These are phyloP conservation scores for Heliconius sara DNA, from an alignment of 2,888 invertebrate genomes.

Conservation along the genomic window DNA sequence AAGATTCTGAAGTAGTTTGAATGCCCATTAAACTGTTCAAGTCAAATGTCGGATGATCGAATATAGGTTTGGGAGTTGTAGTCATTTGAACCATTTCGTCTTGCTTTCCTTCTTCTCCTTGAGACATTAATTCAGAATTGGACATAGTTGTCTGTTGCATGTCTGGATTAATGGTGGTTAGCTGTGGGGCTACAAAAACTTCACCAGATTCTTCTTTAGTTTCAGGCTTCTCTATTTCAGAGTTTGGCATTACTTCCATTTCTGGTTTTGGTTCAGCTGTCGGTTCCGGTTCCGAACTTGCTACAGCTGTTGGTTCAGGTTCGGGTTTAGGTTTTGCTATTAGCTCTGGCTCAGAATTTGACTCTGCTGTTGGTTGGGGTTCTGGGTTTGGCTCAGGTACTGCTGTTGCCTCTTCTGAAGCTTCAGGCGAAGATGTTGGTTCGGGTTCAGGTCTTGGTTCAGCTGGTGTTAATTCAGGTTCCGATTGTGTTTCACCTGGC, in stretches of 20 bases:
- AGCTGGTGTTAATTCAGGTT: slow-evolving; percentile 50
- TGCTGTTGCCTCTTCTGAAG: slow-evolving; percentile 57
- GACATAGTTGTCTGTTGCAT: neutral
- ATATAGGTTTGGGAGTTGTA: slow-evolving; percentile 27
- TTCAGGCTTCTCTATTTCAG: slow-evolving; percentile 39
- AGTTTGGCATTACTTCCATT: slow-evolving; percentile 51
- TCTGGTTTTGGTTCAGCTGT: slow-evolving; percentile 69
- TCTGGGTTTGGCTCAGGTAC: slow-evolving; percentile 58
- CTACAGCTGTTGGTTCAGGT: slow-evolving; percentile 61
- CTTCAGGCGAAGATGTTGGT: slow-evolving; percentile 56
- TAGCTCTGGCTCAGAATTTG: slow-evolving; percentile 48
- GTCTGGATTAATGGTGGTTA: slow-evolving; percentile 4
- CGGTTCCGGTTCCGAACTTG: slow-evolving; percentile 66
- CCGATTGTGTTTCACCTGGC: slow-evolving; percentile 55
- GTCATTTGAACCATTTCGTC: slow-evolving; percentile 28
- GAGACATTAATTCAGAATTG: neutral
- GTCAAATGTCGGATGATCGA: slow-evolving; percentile 39
- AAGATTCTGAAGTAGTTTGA: slow-evolving; percentile 40
- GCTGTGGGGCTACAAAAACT: slow-evolving; percentile 30
- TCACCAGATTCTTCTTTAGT: slow-evolving; percentile 41
- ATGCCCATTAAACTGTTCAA: slow-evolving; percentile 43
- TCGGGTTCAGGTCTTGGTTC: slow-evolving; percentile 45
- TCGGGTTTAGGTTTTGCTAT: slow-evolving; percentile 52
- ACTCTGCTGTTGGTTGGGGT: slow-evolving; percentile 50
- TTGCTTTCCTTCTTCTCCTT: slow-evolving; percentile 26